Percentiles rank a stretch among this genome's conserved stretches.
These are phyloP conservation scores for Chauna torquata DNA, from an alignment of 2,113 vertebrate species.

Conservation along the genomic window DNA sequence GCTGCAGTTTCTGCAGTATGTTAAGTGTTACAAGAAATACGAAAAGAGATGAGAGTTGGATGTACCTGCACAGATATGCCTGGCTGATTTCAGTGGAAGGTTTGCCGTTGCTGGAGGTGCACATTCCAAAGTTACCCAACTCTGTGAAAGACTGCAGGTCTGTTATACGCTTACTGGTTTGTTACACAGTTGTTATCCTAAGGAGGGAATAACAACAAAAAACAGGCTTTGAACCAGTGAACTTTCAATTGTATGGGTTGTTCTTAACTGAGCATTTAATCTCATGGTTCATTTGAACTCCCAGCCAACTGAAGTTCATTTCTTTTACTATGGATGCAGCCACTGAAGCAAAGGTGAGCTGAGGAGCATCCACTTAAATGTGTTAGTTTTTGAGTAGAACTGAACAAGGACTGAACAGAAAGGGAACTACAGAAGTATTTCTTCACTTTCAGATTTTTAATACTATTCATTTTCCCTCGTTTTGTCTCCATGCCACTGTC, in stretches of 20 bases:
- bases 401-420: background rate
- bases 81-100: background rate
- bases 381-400: background rate
- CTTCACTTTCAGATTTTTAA: background rate
- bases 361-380: background rate
- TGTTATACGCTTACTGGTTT: background rate
- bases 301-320: background rate
- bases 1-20: background rate
- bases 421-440: background rate
- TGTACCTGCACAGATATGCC: background rate
- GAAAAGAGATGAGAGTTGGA: background rate
- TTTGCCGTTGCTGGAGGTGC: background rate
- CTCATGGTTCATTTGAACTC: constrained; percentile 5
- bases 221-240: background rate
- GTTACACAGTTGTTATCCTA: background rate
- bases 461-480: background rate
- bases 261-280: background rate
- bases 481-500: background rate
- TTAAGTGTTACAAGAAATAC: background rate
- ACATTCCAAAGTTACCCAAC: background rate
- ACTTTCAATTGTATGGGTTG: background rate
- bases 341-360: background rate
- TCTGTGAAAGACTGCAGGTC: background rate
- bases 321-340: background rate
- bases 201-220: background rate